Conservation (phyloP, 2,797 vertebrate genomes). For the Tokudaia muenninki region DNA sequence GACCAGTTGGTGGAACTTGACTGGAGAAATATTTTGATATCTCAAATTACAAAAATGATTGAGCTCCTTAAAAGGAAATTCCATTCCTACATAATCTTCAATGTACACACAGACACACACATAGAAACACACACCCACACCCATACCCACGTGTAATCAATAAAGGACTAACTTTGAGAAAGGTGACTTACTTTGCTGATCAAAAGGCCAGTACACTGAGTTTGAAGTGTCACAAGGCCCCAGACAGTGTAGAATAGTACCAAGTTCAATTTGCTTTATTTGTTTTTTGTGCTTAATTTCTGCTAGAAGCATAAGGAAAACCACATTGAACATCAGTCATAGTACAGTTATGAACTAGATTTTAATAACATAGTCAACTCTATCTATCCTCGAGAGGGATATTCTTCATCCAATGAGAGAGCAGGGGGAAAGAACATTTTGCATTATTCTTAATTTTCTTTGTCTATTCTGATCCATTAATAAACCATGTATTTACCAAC, state of each 20-base stretch:
- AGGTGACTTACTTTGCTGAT: not conserved
- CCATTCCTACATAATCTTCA: not conserved
- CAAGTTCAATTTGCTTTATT: not conserved
- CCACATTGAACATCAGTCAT: not conserved
- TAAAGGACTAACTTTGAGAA: not conserved
- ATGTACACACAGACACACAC: not conserved
- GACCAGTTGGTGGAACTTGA: constrained; percentile 33
- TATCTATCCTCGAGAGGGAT: not conserved
- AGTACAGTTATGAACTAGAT: not conserved
- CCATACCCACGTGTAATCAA: not conserved
- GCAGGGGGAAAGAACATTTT: not conserved
- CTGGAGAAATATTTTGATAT: constrained; percentile 61
- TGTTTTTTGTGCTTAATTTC: not conserved
- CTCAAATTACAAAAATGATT: constrained; percentile 57
- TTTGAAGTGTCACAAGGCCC: not conserved
- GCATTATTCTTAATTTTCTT: not conserved
- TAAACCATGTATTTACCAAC: not conserved
- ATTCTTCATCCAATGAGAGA: not conserved
- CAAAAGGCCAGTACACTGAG: not conserved
- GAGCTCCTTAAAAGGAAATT: constrained; percentile 51
- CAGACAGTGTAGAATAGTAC: not conserved
- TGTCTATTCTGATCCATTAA: not conserved
- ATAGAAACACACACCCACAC: not conserved
- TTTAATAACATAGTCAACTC: not conserved
- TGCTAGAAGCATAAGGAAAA: not conserved